phyloP scores from a whole-genome alignment of 53 echinoderm and acorn worm species.

The Zoroaster sp. region DNA sequence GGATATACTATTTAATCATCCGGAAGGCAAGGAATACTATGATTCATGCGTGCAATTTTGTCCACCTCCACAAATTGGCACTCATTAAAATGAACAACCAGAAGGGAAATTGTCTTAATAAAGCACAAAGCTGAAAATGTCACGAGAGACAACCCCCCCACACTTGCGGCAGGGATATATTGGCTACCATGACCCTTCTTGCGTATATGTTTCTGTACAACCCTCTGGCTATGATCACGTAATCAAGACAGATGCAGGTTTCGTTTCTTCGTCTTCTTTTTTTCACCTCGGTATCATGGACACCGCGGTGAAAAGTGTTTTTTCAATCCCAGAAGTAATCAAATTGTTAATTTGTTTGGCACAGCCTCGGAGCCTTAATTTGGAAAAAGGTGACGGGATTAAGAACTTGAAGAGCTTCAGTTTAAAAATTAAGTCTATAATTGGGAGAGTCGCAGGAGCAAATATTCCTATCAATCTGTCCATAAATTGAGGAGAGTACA shows the following conservation, averaged over 20 bases:
- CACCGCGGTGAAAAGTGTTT: not conserved
- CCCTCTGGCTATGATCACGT: slow-evolving; percentile 1
- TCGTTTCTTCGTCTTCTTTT: not conserved
- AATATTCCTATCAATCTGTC: no score
- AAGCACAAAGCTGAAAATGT: not conserved
- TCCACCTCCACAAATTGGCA: not conserved
- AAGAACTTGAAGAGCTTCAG: not conserved
- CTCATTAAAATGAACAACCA: not conserved
- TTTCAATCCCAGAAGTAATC: not conserved
- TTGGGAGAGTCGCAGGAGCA: no score
- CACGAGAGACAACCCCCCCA: not conserved
- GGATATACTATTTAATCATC: not conserved
- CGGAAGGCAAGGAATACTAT: not conserved
- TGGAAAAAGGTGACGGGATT: not conserved
- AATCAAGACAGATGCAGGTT: slow-evolving; percentile 5
- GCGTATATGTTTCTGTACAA: not conserved
- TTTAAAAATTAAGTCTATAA: no score
- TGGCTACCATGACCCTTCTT: not conserved
- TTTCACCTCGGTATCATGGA: not conserved
- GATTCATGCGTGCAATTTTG: not conserved
- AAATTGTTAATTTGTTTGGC: not conserved
- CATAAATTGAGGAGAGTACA: no score
- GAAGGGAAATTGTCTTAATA: not conserved
- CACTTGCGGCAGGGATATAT: not conserved
- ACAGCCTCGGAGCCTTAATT: not conserved